A percentile compares a stretch with the other conserved stretches of the same genome.
Conservation (phyloP, 2,113 vertebrate species). For the Zosterops lateralis region DNA sequence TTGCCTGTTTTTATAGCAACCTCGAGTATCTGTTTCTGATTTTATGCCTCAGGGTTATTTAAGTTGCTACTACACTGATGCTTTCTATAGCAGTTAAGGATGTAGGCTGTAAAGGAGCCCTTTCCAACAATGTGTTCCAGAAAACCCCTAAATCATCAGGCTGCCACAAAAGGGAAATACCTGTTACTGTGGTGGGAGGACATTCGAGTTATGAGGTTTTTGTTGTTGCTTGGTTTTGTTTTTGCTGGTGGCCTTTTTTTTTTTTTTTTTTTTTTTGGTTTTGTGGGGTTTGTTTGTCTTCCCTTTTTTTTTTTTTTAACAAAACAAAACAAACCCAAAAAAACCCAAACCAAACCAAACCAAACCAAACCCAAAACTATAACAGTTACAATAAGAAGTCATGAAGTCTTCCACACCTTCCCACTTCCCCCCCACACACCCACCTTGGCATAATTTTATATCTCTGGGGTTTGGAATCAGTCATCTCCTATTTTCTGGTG, state of each 20-base stretch:
- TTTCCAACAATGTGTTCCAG: not conserved
- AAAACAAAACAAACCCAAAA: too few relatives aligned
- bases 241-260: not conserved
- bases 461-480: not conserved
- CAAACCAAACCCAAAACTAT: not conserved
- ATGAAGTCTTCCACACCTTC: not conserved
- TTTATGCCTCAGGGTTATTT: not conserved
- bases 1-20: not conserved
- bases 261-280: not conserved
- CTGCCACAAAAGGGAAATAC: not conserved
- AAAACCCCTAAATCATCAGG: not conserved
- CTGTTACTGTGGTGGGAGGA: not conserved
- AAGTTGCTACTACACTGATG: not conserved
- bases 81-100: not conserved
- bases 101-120: not conserved
- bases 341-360: too few relatives aligned
- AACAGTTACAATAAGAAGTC: not conserved
- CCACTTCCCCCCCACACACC: too few relatives aligned
- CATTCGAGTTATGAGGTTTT: rapidly evolving
- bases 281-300: not conserved
- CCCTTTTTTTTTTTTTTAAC: not conserved
- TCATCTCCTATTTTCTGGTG: not conserved
- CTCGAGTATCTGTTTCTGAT: not conserved
- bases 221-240: not conserved
- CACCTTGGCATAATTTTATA: not conserved